Base-by-base conservation (phyloP, 2,888 invertebrate species). In the Mythimna ferrago region DNA sequence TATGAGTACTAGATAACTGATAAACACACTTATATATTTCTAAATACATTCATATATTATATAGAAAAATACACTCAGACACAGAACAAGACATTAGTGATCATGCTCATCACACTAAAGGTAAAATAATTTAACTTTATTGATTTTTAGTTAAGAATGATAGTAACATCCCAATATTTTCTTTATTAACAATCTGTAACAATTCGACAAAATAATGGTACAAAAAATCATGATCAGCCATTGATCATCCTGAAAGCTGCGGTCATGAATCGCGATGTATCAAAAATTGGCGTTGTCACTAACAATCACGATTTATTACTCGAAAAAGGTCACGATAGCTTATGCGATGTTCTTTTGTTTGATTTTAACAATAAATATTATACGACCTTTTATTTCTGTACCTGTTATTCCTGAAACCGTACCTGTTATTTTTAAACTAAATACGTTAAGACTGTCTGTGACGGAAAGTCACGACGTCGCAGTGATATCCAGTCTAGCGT, bases 251-350 rank as follows among this genome's bases (percentile, higher is more conserved):
- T 41, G 26, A 66, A 68, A 77, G 35, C 66, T 19, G 11, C 19
- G 64, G 48, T 44, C 44, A 51, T 44, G 54, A 58, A 57, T 62
- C 51, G 53, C 68, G 53, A 75, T 84, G 71, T 81, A 75, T 71
- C 73, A 75, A 67, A 81, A 71, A 71, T 73, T 72, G 81, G 53
- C 64, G 69, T 63, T 83, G 81, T 83, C 81, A 66, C 68, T 54
- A 57, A 66, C 2, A 69, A 81, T 64, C 57, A 74, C 64, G 68
- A 81, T 82, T 82, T 84, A 79, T 81, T 70, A 66, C 61, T 66
- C 32, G 57, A 41, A 76, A 57, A 74, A 66, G 71, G 71, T 74
- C 69, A 66, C 56, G 62, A 71, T 66, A 76, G 51, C 71, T 58
- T 61, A 71, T 71, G 66, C 53, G 62, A 62, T 69, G 64, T 64